Base-by-base conservation (phyloP, 1,140 invertebrate genomes). In the Littorina saxatilis region DNA sequence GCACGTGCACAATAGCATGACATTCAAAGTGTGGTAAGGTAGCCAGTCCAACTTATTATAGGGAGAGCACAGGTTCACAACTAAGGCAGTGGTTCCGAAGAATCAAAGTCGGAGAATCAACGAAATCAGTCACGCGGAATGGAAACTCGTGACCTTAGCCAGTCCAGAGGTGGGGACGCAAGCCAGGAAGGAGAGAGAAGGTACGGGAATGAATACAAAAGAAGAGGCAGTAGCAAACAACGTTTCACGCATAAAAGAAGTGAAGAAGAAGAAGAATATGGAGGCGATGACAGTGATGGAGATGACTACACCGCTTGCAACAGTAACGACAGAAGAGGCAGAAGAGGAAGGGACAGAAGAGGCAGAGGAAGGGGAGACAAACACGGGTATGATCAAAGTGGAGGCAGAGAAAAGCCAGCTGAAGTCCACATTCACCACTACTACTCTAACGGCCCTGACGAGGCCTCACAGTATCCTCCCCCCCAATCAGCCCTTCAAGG, bases 261-360 rank as follows among this genome's bases (percentile, higher is more conserved):
- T 43, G 40, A n/a, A 15, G 23, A 27, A 20, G 37, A 74, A n/a
- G 72, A 74, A n/a, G 40, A 72, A 17, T 11, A 39, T 72, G 68
- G 32, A 29, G 35, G n/a, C 9, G 40, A 43, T n/a, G 72, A 74
- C 40, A 74, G 37, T 47, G 72, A 74, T 70, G 66, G 13, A 35
- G 37, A 1, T 35, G 39, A 37, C 61, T 17, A 27, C 32, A 7
- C 37, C 7, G 2, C 7, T 32, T 35, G 66, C 39, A 37, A 70
- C 29, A 75, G 73, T 75, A 47, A 75, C 2, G 23, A n/a, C 11
- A 52, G 73, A 52, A 47, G 73, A 15, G 47, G 32, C 37, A 4
- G 23, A 27, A 32, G 73, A 29, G n/a, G 43, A 35, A 17, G 70
- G 17, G 70, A 23, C 23, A 5, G 37, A 39, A 3, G 37, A 73